Evolutionary conservation across 2,888 invertebrate genomes (phyloP).

Genomic region (Coremacera marginata): DNA sequence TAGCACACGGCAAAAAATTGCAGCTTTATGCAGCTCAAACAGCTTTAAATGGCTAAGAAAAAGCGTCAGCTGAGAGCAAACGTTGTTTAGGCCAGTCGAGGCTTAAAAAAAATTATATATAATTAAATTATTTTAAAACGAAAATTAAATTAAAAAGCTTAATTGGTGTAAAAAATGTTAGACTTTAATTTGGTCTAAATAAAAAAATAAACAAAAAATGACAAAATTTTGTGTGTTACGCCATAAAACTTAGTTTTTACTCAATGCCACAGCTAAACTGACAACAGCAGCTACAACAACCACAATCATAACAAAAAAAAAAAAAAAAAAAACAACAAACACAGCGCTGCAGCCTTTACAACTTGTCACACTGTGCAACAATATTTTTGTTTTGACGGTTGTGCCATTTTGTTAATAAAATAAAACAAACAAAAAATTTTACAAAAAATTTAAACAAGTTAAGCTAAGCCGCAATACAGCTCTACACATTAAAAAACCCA

Average conservation of each 20-base stretch:
- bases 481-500: slow-evolving; percentile 43
- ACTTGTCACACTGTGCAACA: no score
- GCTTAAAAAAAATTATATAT: background rate
- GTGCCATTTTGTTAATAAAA: no score
- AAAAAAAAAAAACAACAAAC: slow-evolving; percentile 24
- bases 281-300: background rate
- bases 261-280: background rate
- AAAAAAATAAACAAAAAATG: slow-evolving; percentile 9
- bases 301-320: slow-evolving; percentile 2
- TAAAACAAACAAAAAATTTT: slow-evolving; percentile 14
- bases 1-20: no score
- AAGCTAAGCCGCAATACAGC: background rate
- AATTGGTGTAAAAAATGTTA: slow-evolving; percentile 11
- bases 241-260: no score
- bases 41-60: slow-evolving; percentile 5
- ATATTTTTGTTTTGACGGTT: no score
- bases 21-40: no score
- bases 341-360: no score
- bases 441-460: background rate
- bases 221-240: no score
- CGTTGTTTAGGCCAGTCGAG: background rate
- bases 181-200: slow-evolving; percentile 22
- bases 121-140: background rate
- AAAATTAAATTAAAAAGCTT: background rate
- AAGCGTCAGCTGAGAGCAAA: background rate